Evolutionary conservation across 64 coral and sea anemone genomes (phyloP), one percentile per base, ranked within the genome.

Genomic region (Montipora sp.): DNA sequence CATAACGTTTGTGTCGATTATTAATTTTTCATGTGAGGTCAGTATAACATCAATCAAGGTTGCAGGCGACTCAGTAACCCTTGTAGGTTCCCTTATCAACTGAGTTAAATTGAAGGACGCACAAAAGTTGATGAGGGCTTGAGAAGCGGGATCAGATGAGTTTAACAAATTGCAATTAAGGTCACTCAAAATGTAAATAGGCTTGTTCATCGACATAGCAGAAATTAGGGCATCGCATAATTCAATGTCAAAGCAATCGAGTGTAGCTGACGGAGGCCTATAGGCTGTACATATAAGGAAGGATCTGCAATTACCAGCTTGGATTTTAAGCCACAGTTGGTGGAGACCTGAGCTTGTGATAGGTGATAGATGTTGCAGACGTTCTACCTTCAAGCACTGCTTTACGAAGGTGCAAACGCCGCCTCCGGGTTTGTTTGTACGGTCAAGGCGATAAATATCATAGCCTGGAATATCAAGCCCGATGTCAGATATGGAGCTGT

Each of bases 101-200:
- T 88, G 86, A 4, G 86, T 57, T 6, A 75, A 24, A 16, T 88
- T 88, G 13, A 88, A 82, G 14, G n/a, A 88, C 0, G 47, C 9
- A 15, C 48, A 88, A 23, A 88, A 88, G 13, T 55, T 75, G 3
- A 53, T 55, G 3, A 75, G 49, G 19, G 47, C 53, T 89, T 60
- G 15, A 73, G 18, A 77, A 69, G 61, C 77, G 19, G 63, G 11
- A 53, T 84, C 55, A 8, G 72, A 21, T 9, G 51, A 14, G 48
- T 77, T 92, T 48, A 92, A 27, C 16, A 94, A 15, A 74, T 94
- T 89, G 75, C 77, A 76, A 70, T 89, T 89, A 18, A 94, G 59
- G 20, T 83, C 92, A 10, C 79, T 87, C 12, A 84, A 24, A 47
- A 94, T 94, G 47, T 77, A 89, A 65, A 94, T 81, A 19, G 78